Evolutionary conservation across 2,888 invertebrate genomes (phyloP), one percentile per base, ranked within the genome.

Genomic region (Cyrtodaria siliqua): DNA sequence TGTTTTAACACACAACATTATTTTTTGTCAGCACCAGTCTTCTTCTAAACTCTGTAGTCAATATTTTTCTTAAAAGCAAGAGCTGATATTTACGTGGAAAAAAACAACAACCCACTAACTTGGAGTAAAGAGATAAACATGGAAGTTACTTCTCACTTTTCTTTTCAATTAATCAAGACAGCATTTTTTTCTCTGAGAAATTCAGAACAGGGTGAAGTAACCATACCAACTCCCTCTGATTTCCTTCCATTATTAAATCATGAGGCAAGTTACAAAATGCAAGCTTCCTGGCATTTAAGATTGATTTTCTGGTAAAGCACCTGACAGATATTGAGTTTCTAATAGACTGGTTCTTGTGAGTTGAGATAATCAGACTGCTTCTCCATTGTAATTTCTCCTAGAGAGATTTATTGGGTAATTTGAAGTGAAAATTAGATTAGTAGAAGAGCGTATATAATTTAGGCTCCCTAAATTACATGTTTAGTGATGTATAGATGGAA

Each of bases 361-460:
- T 47, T 40, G 53, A 70, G 62, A 70, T 66, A 70, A 76, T 57
- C 66, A 71, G 76, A 62, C 76, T 62, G 71, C 44, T 67, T 67
- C 49, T 42, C 49, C 67, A 56, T 67, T 62, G 62, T 76, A 71
- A 71, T 76, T 71, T 53, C 70, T 76, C 67, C 62, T 70, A 52
- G 69, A 44, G 61, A 71, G 76, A 76, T 76, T 71, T 76, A 76
- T 77, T 68, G 72, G 78, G 68, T 78, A 78, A 78, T 78, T 68
- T 69, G 62, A 72, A 73, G 78, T 78, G 78, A 78, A 78, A 78
- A 78, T 78, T 78, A 66, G 78, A 78, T 73, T 78, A 64, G 68
- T 14, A 53, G 57, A 53, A 29, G 33, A 44, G 71, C 71, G 66
- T 71, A 67, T 77, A 77, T 71, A 77, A 77, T 77, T 71, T 77